These are phyloP conservation scores for Trinorchestia longiramus DNA, from an alignment of 1,140 invertebrate genomes.

Conservation along the genomic window DNA sequence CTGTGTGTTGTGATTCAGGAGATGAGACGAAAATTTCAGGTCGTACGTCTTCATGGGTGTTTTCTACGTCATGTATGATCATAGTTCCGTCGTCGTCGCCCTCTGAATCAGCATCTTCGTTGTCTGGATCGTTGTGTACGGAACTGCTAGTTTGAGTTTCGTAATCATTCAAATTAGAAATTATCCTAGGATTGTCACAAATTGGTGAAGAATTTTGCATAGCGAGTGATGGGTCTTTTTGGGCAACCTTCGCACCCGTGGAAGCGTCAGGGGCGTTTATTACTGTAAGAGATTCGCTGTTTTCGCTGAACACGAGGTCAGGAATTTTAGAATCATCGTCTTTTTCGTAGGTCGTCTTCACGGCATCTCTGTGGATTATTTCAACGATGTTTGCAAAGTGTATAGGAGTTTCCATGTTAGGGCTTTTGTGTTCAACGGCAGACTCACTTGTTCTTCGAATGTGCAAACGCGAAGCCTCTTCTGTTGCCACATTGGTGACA, in stretches of 20 bases:
- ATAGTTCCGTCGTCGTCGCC: conserved; percentile 22
- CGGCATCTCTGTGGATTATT: conserved; percentile 21
- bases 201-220: neutral
- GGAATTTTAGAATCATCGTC: neutral
- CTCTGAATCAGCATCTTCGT: neutral
- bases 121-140: neutral
- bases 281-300: neutral
- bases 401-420: conserved; percentile 21
- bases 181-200: neutral
- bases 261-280: neutral
- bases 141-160: neutral
- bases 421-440: neutral
- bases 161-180: neutral
- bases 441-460: neutral
- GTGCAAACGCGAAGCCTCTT: neutral
- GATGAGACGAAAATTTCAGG: neutral
- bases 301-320: neutral
- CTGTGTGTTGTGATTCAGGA: neutral
- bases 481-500: neutral
- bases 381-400: conserved; percentile 44
- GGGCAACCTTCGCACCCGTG: neutral
- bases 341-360: conserved; percentile 31
- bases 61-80: neutral
- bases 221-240: neutral
- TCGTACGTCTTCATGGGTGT: neutral